These are phyloP conservation scores for Cariama cristata DNA, from an alignment of 2,113 vertebrate genomes.

Conservation along the genomic window DNA sequence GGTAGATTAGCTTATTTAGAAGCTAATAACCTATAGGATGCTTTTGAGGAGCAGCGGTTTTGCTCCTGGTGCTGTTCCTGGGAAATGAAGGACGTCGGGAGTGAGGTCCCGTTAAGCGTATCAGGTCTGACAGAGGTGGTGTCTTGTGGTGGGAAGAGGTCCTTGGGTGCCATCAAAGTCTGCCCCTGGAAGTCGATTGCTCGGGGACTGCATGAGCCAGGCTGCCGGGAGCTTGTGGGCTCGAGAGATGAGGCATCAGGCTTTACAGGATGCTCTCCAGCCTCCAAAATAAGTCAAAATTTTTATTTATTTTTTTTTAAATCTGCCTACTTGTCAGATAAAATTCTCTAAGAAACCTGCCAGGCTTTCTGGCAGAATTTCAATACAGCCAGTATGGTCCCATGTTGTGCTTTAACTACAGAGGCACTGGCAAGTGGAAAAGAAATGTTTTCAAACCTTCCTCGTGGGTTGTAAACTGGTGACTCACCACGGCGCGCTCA, in stretches of 20 bases:
- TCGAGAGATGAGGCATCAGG: not conserved
- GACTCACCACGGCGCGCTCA: not conserved
- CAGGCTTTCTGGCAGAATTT: not conserved
- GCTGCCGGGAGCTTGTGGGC: not conserved
- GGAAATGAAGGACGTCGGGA: not conserved
- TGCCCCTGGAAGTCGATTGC: not conserved
- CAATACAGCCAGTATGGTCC: not conserved
- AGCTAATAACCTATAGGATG: not conserved
- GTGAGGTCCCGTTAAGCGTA: rapidly evolving
- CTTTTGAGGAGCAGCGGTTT: not conserved
- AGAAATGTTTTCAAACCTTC: not conserved
- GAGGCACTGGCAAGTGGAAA: not conserved
- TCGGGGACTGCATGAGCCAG: not conserved
- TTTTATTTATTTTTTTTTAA: not conserved
- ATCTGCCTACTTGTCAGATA: not conserved
- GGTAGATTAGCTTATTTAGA: not conserved
- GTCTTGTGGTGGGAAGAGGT: not conserved
- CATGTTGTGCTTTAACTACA: not conserved
- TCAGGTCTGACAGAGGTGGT: not conserved
- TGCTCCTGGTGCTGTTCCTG: not conserved
- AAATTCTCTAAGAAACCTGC: not conserved
- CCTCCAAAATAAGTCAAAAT: not conserved
- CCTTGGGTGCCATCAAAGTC: not conserved
- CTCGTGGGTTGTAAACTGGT: not conserved
- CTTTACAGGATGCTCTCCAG: not conserved